phyloP scores from a whole-genome alignment of 30 jellyfish, hydroid and myxozoan species.

The Turritopsis rubra region DNA sequence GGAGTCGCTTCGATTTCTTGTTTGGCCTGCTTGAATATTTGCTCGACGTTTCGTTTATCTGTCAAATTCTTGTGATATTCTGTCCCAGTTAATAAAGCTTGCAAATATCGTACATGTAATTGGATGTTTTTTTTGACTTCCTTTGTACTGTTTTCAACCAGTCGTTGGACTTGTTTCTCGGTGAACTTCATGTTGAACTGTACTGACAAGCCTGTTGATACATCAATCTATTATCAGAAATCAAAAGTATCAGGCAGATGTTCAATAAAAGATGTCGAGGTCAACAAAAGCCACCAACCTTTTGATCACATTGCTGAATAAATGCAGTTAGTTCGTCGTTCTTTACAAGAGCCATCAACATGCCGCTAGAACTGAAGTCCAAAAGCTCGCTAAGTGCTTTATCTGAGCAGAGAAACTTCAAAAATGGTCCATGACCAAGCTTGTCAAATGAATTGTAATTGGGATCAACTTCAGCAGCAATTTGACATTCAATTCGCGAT shows the following conservation, averaged over 20 bases:
- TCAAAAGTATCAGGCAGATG: background rate
- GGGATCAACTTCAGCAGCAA: constrained; percentile 14
- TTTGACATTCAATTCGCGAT: constrained; percentile 18
- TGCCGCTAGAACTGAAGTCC: background rate
- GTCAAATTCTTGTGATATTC: constrained; percentile 16
- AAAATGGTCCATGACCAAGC: constrained; percentile 59
- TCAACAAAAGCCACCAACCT: constrained; percentile 20
- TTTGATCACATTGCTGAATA: constrained; percentile 36
- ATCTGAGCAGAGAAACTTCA: constrained; percentile 27
- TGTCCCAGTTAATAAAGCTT: constrained; percentile 19
- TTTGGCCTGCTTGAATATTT: constrained; percentile 21
- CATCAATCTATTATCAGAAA: constrained; percentile 12
- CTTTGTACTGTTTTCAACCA: background rate
- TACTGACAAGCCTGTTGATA: background rate
- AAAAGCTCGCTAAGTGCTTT: constrained; percentile 7
- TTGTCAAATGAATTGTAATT: constrained; percentile 27
- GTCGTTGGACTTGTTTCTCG: background rate
- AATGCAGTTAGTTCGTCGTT: constrained; percentile 27
- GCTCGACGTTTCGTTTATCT: background rate
- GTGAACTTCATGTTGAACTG: constrained; percentile 7
- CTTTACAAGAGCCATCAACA: background rate
- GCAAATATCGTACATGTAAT: background rate
- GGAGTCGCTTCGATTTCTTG: constrained; percentile 54
- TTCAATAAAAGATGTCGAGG: background rate
- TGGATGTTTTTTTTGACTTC: background rate